Base-by-base conservation (phyloP, 2,888 invertebrate genomes). In the Pycnomerus fuliginosus region DNA sequence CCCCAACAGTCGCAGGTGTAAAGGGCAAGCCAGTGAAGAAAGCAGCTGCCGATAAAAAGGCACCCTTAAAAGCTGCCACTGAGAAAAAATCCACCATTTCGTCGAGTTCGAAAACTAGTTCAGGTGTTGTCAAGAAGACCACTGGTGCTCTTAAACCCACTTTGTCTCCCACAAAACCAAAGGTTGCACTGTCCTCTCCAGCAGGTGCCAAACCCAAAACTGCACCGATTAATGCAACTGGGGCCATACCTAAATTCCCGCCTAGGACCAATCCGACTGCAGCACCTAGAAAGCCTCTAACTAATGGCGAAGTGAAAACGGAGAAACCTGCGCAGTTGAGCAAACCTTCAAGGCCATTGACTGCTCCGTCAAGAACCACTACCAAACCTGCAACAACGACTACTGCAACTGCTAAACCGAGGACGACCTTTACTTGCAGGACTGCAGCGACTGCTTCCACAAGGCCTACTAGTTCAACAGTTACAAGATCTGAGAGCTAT, bases 231-330 rank as follows among this genome's bases (percentile, higher is more conserved):
- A 16, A 7, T 16, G 16, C 8, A 16, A 3, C 16, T 5, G 13
- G 32, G 22, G 3, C 40, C 8, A 39, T 32, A 11, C 34, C 29
- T 12, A 61, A 14, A 34, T 24, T n/a, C 3, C 35, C n/a, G 10
- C 35, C 33, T 12, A 38, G 13, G 12, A 15, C 38, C 3, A 8
- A 4, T 27, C 33, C 55, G 16, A 39, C 43, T 30, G 11, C 51
- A 12, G 20, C 58, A 0, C 78, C 78, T 15, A 79, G 74, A 60
- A 80, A 80, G 60, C 74, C 80, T 0, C 63, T 77, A 4, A 60
- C 75, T 1, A 82, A 80, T 57, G 82, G 80, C 7, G 82, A 82
- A 33, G 71, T 68, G 1, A 79, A 78, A 60, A 64, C 67, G 3
- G 8, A n/a, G n/a, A n/a, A n/a, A n/a, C n/a, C n/a, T n/a, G n/a